Conservation (phyloP, 2,888 invertebrate species). For the Sarcophaga variegata region DNA sequence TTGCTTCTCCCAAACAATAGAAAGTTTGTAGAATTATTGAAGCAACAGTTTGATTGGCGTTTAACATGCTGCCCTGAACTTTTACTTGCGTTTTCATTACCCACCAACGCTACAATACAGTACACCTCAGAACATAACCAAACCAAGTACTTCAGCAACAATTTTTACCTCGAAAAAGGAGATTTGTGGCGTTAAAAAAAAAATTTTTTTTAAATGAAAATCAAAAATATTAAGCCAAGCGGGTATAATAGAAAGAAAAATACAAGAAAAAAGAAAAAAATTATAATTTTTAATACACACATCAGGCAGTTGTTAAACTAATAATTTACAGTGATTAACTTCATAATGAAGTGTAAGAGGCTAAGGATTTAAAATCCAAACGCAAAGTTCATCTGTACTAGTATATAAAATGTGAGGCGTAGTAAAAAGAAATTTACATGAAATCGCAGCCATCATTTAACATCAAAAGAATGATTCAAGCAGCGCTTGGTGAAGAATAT, state of each 20-base stretch:
- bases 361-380: neutral
- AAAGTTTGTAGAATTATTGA: conserved; percentile 22
- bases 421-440: no score
- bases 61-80: conserved; percentile 4
- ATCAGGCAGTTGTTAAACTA: conserved; percentile 12
- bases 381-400: no score
- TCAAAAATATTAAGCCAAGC: conserved; percentile 1
- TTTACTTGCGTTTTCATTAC: neutral
- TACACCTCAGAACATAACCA: neutral
- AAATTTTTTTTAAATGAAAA: neutral
- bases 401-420: no score
- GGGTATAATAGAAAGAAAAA: neutral
- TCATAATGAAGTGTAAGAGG: conserved; percentile 13
- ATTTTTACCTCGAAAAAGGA: neutral
- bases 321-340: conserved; percentile 14
- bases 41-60: conserved; percentile 55
- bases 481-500: no score
- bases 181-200: neutral
- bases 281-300: neutral
- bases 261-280: neutral
- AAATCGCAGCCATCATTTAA: no score
- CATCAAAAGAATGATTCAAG: no score
- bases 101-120: neutral
- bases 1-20: conserved; percentile 2
- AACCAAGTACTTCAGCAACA: neutral